Conservation (phyloP, 1,140 invertebrate genomes). For the Parapsyche elsis region DNA sequence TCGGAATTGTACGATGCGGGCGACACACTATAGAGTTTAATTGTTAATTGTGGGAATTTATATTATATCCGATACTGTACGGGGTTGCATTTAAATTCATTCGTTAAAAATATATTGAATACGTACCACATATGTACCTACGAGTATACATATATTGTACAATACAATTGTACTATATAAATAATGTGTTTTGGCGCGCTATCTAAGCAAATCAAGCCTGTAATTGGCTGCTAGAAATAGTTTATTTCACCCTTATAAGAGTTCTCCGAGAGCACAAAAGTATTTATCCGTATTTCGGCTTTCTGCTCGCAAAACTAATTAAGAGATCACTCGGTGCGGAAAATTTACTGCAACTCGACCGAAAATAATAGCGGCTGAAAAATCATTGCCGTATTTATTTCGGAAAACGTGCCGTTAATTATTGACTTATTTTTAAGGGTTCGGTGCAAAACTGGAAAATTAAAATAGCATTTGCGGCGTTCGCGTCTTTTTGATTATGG, state of each 20-base stretch:
- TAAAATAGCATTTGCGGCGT: too few species aligned
- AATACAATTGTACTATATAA: too few species aligned
- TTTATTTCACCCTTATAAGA: constrained; percentile 14
- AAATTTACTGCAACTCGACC: constrained; percentile 54
- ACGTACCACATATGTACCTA: too few species aligned
- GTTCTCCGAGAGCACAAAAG: neutral
- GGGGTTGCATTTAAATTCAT: neutral
- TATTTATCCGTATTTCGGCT: constrained; percentile 18
- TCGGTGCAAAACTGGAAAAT: too few species aligned
- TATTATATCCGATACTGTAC: too few species aligned
- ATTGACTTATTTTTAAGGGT: neutral
- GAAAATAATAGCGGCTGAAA: constrained; percentile 52
- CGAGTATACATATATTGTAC: too few species aligned
- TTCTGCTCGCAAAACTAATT: constrained; percentile 50
- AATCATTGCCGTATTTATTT: constrained; percentile 35
- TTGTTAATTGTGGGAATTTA: constrained; percentile 33
- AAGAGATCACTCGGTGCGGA: constrained; percentile 56
- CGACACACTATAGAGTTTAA: neutral
- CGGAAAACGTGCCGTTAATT: neutral
- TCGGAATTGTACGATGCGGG: constrained; percentile 11
- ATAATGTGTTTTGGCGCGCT: neutral
- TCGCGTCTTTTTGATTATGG: too few species aligned
- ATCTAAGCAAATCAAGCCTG: neutral
- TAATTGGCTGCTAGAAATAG: constrained; percentile 25
- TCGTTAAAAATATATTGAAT: too few species aligned